Conservation (phyloP, 2,113 vertebrate species). For the Podocnemis expansa region DNA sequence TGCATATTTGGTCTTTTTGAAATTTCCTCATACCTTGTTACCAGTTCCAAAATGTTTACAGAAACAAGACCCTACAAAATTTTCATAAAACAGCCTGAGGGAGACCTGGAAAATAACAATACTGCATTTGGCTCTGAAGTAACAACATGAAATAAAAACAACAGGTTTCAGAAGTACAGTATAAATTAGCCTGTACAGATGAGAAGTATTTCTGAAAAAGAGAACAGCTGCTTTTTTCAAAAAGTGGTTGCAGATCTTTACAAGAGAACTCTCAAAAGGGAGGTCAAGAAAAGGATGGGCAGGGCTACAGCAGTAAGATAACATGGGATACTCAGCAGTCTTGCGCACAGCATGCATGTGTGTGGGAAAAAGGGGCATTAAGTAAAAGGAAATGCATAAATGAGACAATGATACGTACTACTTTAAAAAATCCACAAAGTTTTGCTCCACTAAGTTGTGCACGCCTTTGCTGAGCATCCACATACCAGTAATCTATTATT, state of each 20-base stretch:
- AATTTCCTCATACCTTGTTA: not conserved
- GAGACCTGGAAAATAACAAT: not conserved
- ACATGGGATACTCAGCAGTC: not conserved
- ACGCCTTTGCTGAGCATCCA: not conserved
- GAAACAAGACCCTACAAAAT: conserved; percentile 28
- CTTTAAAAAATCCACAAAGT: not conserved
- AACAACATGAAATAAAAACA: not conserved
- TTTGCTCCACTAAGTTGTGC: not conserved
- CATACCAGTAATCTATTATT: not conserved
- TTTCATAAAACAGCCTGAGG: not conserved
- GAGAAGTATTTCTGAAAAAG: not conserved
- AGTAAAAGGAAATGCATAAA: conserved; percentile 38
- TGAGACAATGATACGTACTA: conserved; percentile 14
- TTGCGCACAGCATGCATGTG: not conserved
- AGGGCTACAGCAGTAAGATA: not conserved
- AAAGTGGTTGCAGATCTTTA: not conserved
- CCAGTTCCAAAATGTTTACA: not conserved
- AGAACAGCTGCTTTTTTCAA: not conserved
- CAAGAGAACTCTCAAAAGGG: not conserved
- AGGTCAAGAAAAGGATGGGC: not conserved
- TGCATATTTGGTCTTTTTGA: not conserved
- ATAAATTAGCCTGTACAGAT: not conserved
- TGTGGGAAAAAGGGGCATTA: not conserved
- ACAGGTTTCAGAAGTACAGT: not conserved
- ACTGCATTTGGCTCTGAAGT: not conserved